These are phyloP conservation scores for Folsomia manolachei DNA, from an alignment of 2,888 invertebrate species.

Conservation along the genomic window DNA sequence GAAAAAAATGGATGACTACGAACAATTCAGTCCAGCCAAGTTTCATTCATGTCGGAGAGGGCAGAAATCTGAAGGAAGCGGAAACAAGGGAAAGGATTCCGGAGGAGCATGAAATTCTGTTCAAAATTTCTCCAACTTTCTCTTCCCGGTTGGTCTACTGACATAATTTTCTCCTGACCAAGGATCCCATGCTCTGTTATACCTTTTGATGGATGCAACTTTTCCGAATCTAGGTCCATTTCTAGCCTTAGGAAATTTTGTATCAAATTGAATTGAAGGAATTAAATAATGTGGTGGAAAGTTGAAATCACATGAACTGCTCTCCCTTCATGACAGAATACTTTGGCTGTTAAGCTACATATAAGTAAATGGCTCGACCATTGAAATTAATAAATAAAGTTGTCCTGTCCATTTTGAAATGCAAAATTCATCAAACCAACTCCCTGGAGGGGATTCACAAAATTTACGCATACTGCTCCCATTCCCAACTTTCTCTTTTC, in stretches of 20 bases:
- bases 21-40: background rate
- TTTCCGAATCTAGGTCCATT: no score
- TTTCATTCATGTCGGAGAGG: background rate
- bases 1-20: background rate
- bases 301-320: no score
- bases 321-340: no score
- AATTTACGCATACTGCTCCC: background rate
- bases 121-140: background rate
- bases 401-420: background rate
- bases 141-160: no score
- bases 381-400: background rate
- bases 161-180: no score
- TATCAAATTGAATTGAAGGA: no score
- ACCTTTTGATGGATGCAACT: no score
- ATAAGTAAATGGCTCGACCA: background rate
- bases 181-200: no score
- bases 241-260: no score
- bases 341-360: no score
- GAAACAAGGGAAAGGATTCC: slow-evolving; percentile 12
- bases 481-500: background rate
- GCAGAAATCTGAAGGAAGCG: slow-evolving; percentile 17
- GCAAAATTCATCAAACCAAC: background rate
- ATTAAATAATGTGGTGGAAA: no score
- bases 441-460: background rate
- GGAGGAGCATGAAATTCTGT: background rate